Evolutionary conservation across 2,113 vertebrate species (phyloP).

Genomic region (Indicator maculatus): DNA sequence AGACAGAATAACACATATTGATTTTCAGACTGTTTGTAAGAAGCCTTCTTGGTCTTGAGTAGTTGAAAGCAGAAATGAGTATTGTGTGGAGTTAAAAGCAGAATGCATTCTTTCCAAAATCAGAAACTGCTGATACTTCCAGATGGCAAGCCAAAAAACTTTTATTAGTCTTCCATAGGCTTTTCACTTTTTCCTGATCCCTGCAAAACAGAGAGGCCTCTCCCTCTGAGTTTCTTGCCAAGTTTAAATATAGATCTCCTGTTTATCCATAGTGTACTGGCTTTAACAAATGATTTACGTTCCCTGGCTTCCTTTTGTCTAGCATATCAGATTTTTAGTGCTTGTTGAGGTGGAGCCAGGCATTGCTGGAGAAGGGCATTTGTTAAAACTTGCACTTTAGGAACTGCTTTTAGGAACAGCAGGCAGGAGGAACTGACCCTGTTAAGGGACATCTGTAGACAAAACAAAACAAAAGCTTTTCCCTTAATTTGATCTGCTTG

Average conservation of each 20-base stretch:
- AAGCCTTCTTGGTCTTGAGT: neutral
- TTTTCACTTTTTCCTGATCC: constrained; percentile 29
- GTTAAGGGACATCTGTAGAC: neutral
- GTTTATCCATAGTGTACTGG: constrained; percentile 27
- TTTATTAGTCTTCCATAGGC: constrained; percentile 23
- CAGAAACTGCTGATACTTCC: constrained; percentile 16
- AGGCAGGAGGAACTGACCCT: neutral
- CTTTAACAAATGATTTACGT: constrained; percentile 16
- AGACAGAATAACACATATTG: neutral
- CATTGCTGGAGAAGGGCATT: neutral
- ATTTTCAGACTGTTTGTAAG: neutral
- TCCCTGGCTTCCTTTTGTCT: constrained; percentile 9
- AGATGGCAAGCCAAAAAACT: neutral
- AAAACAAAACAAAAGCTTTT: neutral
- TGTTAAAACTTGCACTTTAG: neutral
- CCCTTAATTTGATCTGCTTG: neutral
- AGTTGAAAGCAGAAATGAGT: constrained; percentile 30
- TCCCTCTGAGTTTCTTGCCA: constrained; percentile 43
- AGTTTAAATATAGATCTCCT: constrained; percentile 40
- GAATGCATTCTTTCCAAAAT: neutral
- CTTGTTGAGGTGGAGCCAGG: neutral
- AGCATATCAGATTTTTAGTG: neutral
- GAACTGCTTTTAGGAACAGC: neutral
- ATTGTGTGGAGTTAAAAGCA: constrained; percentile 55
- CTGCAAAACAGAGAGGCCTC: neutral